These are phyloP conservation scores for Drosophila nebulosa DNA, from an alignment of 1,140 invertebrate species.

Conservation along the genomic window DNA sequence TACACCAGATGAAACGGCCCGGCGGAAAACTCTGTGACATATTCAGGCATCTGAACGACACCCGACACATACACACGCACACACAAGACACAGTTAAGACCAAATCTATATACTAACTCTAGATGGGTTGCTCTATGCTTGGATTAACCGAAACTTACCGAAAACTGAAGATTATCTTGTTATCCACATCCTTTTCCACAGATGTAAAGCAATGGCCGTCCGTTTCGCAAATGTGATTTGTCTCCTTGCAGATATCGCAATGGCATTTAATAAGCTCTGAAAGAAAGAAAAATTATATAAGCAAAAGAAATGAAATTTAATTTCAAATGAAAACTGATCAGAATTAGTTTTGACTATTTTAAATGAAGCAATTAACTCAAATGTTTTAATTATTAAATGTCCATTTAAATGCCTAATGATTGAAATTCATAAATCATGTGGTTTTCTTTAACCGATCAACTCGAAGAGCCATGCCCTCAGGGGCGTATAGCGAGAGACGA, in stretches of 20 bases:
- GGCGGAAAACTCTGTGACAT: slow-evolving; percentile 87
- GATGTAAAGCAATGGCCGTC: slow-evolving; percentile 94
- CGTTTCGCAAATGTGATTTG: slow-evolving; percentile 92
- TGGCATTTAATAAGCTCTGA: slow-evolving; percentile 86
- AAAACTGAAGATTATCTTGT: slow-evolving; percentile 85
- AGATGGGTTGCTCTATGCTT: slow-evolving; percentile 19
- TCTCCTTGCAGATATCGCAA: slow-evolving; percentile 88
- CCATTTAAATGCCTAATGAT: not conserved
- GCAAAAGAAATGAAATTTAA: not conserved
- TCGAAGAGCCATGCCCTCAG: not conserved
- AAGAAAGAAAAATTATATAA: not conserved
- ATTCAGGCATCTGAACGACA: slow-evolving; percentile 84
- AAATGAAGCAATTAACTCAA: not conserved
- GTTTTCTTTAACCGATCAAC: not conserved
- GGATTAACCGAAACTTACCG: slow-evolving; percentile 83
- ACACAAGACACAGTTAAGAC: slow-evolving; percentile 22
- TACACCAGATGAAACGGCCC: slow-evolving; percentile 86
- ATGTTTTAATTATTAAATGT: not conserved
- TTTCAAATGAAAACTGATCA: not conserved
- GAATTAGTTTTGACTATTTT: not conserved
- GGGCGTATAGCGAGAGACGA: not conserved
- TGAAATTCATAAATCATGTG: slow-evolving; percentile 3
- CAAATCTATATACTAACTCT: slow-evolving; percentile 13
- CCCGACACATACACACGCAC: not conserved
- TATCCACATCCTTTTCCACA: slow-evolving; percentile 85